These are phyloP conservation scores for Aplysia californica DNA, from an alignment of 1,140 invertebrate genomes.

Conservation along the genomic window DNA sequence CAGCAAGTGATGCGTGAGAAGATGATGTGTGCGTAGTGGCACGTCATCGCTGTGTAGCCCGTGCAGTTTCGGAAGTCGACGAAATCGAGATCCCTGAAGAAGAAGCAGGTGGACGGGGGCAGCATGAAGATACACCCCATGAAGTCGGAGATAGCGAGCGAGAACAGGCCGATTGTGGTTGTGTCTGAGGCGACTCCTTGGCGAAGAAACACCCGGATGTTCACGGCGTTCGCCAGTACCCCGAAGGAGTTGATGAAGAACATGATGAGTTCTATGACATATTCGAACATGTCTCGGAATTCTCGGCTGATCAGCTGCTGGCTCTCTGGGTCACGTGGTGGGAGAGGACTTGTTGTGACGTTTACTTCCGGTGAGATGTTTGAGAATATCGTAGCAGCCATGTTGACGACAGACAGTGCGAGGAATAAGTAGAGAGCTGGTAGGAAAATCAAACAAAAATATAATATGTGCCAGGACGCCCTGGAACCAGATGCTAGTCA, in stretches of 20 bases:
- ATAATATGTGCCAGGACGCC: too few species aligned
- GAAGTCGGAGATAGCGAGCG: constrained; percentile 2
- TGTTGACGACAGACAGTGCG: too few species aligned
- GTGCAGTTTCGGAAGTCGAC: neutral
- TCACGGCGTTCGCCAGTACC: neutral
- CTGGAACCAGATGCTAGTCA: too few species aligned
- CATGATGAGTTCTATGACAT: neutral
- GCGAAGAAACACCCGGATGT: constrained; percentile 9
- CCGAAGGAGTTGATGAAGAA: neutral
- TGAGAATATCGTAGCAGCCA: too few species aligned
- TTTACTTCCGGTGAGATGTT: too few species aligned
- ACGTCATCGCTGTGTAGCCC: neutral
- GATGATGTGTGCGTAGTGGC: neutral
- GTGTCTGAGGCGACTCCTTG: neutral
- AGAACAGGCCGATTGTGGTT: neutral
- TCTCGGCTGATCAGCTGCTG: neutral
- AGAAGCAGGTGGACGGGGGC: neutral
- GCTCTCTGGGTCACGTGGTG: neutral
- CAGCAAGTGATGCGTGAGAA: constrained; percentile 3
- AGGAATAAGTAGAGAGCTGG: too few species aligned
- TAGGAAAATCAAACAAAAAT: too few species aligned
- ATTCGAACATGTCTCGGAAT: neutral
- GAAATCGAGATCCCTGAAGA: neutral
- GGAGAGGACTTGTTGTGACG: too few species aligned
- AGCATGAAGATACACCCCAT: neutral